A percentile compares a stretch with the other conserved stretches of the same genome.
phyloP scores from a whole-genome alignment of 37 sponge, comb jelly and placozoan species.

The Eunapius fragilis region DNA sequence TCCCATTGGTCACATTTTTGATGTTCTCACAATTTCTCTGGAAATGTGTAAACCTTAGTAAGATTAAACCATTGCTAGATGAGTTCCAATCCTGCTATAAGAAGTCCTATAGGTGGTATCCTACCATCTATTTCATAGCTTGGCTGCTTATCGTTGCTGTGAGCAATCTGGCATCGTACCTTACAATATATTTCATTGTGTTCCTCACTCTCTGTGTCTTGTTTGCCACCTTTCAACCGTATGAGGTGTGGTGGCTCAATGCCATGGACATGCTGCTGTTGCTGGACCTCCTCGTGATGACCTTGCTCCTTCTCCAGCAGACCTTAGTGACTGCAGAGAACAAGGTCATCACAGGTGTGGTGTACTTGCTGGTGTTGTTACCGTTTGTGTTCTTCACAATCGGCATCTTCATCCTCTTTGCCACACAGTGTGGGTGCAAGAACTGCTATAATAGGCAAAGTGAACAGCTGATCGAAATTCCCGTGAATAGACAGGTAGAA shows the following conservation, averaged over 20 bases:
- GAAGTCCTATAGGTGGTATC: slow-evolving; percentile 4
- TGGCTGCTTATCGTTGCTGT: neutral
- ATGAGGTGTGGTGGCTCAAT: neutral
- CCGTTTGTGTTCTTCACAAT: neutral
- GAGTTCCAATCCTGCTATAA: slow-evolving; percentile 22
- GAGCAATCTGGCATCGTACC: neutral
- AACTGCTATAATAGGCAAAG: neutral
- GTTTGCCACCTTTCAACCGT: neutral
- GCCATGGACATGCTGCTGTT: neutral
- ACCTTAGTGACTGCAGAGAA: neutral
- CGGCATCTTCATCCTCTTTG: neutral
- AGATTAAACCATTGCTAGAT: slow-evolving; percentile 11
- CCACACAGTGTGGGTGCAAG: neutral
- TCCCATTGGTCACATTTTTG: slow-evolving; percentile 1
- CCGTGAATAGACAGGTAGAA: too few species aligned
- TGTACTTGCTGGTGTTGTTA: neutral
- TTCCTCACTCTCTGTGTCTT: neutral
- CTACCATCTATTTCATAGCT: neutral
- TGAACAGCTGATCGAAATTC: too few species aligned
- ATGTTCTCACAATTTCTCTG: neutral
- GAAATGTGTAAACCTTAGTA: neutral
- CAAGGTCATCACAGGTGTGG: neutral
- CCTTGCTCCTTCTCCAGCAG: neutral
- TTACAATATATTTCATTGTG: neutral
- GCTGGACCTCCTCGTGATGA: neutral